Evolutionary conservation across 2,113 vertebrate genomes (phyloP).

Genomic region (Syrrhaptes paradoxus): DNA sequence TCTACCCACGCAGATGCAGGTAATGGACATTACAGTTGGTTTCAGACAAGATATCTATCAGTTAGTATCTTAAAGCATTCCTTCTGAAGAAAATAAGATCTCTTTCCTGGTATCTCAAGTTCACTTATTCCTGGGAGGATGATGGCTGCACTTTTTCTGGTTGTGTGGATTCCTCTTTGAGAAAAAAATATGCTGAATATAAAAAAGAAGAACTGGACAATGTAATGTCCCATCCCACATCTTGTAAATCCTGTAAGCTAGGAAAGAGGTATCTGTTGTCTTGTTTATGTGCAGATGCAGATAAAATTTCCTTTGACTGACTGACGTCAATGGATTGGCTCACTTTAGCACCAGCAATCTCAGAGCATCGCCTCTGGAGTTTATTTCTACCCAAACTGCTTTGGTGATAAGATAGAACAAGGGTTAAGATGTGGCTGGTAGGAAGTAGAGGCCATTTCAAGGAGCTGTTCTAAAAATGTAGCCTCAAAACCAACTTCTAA

Average conservation of each 20-base stretch:
- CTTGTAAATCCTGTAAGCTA: not conserved
- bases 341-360: not conserved
- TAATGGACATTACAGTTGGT: not conserved
- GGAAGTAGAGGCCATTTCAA: not conserved
- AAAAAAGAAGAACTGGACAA: not conserved
- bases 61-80: not conserved
- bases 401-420: not conserved
- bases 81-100: not conserved
- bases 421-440: not conserved
- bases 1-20: not conserved
- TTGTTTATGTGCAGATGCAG: not conserved
- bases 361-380: not conserved
- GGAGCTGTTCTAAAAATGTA: not conserved
- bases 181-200: not conserved
- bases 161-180: not conserved
- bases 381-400: not conserved
- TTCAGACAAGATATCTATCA: not conserved
- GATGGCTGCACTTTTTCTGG: not conserved
- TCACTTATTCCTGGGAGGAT: not conserved
- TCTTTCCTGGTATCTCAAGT: not conserved
- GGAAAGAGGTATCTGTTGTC: not conserved
- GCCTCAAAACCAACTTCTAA: not conserved
- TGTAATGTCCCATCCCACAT: not conserved
- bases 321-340: not conserved
- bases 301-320: not conserved